Evolutionary conservation across 2,113 vertebrate genomes (phyloP).

Genomic region (Scopus umbretta): DNA sequence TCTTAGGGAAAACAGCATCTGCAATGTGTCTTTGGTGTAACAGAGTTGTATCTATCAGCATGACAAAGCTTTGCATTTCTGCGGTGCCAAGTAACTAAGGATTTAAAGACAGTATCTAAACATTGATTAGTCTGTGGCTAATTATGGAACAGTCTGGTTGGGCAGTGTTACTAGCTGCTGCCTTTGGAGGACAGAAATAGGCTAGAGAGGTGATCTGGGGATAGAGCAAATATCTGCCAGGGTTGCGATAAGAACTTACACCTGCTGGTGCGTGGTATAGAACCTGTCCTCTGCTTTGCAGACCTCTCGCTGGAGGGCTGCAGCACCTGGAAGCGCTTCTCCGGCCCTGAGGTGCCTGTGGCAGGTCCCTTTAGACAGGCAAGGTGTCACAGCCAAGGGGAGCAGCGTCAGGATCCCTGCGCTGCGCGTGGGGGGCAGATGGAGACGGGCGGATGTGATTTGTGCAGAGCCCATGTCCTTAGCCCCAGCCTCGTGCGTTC

Average conservation of each 20-base stretch:
- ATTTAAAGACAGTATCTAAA: background rate
- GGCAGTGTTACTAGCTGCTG: background rate
- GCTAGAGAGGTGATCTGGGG: background rate
- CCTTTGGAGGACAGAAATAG: background rate
- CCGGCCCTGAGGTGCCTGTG: background rate
- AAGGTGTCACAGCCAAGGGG: background rate
- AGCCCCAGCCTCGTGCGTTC: fast-evolving
- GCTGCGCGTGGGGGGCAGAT: background rate
- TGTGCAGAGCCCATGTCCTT: fast-evolving
- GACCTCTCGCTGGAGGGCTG: background rate
- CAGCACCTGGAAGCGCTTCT: background rate
- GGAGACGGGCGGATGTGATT: background rate
- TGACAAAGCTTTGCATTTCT: background rate
- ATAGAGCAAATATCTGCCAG: background rate
- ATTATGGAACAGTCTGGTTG: background rate
- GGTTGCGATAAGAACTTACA: background rate
- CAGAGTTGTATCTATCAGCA: background rate
- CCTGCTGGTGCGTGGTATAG: background rate
- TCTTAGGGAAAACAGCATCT: background rate
- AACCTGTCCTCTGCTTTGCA: background rate
- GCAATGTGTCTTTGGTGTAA: background rate
- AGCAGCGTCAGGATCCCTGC: background rate
- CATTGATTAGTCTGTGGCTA: background rate
- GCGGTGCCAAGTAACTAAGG: background rate
- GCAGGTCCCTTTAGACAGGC: fast-evolving